Evolutionary conservation across 2,113 vertebrate species (phyloP), one percentile per base, ranked within the genome.

Genomic region (Pseudonaja textilis): DNA sequence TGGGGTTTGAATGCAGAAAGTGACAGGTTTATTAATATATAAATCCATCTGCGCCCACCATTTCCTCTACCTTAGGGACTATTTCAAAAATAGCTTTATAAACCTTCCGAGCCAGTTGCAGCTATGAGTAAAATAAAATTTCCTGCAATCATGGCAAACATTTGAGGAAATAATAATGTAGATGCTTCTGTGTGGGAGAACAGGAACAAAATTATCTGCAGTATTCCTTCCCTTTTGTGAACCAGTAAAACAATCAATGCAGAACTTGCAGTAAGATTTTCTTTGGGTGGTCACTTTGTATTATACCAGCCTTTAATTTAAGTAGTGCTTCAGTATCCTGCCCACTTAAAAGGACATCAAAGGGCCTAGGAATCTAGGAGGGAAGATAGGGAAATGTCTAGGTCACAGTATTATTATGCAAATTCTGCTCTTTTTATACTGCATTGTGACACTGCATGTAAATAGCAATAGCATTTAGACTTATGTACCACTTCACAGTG

Each of bases 11-110:
- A 95, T 85, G 91, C 11, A 94, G 34, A 0, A 0, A 81, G n/a
- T 94, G 81, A 94, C 93, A 95, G n/a, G 94, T 94, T 93, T 96
- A 93, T 92, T 55, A 91, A 93, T 11, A 89, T n/a, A 4, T 87
- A 94, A 96, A 93, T 94, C 92, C 91, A 89, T 85, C 50, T 92
- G 91, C 74, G 22, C 5, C 91, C 88, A 91, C 85, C 93, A 94
- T 91, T 94, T 85, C 57, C 89, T 95, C 20, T 92, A 90, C n/a
- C 23, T 91, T 69, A 74, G 52, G 93, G 94, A 93, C 89, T 22
- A 90, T 87, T 64, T 57, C 61, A 93, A 91, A 93, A 93, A 89
- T 7, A 20, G 61, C 93, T 96, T 96, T 93, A 93, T 92, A 87
- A 39, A 26, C 25, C 92, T 91, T 54, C 57, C 89, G 42, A 47